Percentiles rank a stretch among this genome's conserved stretches.
Conservation (phyloP, 2,888 invertebrate genomes). For the Papilio gigon region DNA sequence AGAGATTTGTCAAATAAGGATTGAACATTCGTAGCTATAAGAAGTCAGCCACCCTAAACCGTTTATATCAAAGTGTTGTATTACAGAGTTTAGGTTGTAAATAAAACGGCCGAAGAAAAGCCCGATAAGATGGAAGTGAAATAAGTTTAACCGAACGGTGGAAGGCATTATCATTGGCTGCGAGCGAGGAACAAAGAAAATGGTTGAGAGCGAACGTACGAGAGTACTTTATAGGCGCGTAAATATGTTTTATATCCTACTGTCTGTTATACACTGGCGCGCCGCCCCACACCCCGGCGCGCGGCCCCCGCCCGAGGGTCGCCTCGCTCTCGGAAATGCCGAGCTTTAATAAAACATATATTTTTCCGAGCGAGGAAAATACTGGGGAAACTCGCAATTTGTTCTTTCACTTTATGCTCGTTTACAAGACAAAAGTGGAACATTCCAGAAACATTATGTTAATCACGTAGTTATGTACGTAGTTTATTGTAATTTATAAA, state of each 20-base stretch:
- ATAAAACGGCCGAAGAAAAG: constrained; percentile 78
- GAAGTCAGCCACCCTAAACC: constrained; percentile 61
- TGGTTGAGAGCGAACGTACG: constrained; percentile 80
- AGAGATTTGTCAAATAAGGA: constrained; percentile 6
- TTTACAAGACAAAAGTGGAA: constrained; percentile 83
- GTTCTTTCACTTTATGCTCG: constrained; percentile 83
- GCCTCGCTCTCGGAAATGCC: constrained; percentile 82
- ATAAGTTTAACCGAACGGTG: constrained; percentile 81
- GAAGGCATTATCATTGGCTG: constrained; percentile 82
- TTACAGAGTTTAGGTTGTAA: constrained; percentile 76
- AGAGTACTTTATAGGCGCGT: constrained; percentile 83
- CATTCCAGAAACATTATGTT: constrained; percentile 82
- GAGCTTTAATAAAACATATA: constrained; percentile 83
- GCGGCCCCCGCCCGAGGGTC: constrained; percentile 72
- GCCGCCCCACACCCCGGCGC: constrained; percentile 69
- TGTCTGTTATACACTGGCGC: constrained; percentile 82
- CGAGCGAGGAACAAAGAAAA: constrained; percentile 81
- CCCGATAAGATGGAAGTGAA: constrained; percentile 79
- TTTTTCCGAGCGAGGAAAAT: constrained; percentile 83
- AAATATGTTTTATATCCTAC: constrained; percentile 83
- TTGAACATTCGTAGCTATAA: constrained; percentile 55
- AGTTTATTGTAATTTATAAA: constrained; percentile 64
- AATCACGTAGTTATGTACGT: constrained; percentile 77
- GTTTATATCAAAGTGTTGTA: constrained; percentile 71
- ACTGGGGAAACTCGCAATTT: constrained; percentile 83